Base-by-base conservation (phyloP, 2,113 vertebrate species). In the Morphnarchus princeps region DNA sequence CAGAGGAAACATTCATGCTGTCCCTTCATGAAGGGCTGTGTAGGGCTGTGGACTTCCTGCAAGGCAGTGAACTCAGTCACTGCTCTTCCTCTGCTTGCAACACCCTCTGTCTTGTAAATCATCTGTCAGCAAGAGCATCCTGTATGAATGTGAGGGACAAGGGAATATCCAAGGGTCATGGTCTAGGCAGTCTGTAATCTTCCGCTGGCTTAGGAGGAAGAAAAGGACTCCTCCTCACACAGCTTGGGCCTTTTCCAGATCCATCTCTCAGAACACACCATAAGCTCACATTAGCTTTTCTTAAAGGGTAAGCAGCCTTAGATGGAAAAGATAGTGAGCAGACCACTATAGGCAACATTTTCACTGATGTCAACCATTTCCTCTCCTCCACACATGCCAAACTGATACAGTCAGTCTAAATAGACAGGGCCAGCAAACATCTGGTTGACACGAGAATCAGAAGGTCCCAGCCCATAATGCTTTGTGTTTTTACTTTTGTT, bases 351-450 rank as follows among this genome's bases (percentile, higher is more conserved):
- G 92, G 76, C 92, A 87, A 65, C 71, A 13, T 82, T 80, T 94
- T 55, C 74, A 92, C 79, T 86, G 85, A 94, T 97, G 92, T 96
- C 93, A 96, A 50, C 85, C 18, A 29, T 82, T 96, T 96, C 93
- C 93, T 90, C 82, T 83, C 63, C 76, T 86, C 79, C 71, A 45
- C 45, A 21, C 71, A 20, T n/a, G 82, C 92, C 95, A 88, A 61
- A 62, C 54, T 26, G 49, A 77, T 59, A 49, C 22, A 4, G 38
- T 72, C 81, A 89, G 91, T 52, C 16, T 15, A 43, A 63, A 82
- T 16, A 89, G 82, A 58, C 87, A 83, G 92, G 85, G 93, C 95
- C 93, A 93, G 82, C 88, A 94, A 95, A 95, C 88, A 93, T 93
- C 96, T 97, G 94, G 66, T 45, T 90, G 92, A 96, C 90, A 93